phyloP scores from a whole-genome alignment of 92 coral and sea anemone species.

The Palythoa heliodiscus region DNA sequence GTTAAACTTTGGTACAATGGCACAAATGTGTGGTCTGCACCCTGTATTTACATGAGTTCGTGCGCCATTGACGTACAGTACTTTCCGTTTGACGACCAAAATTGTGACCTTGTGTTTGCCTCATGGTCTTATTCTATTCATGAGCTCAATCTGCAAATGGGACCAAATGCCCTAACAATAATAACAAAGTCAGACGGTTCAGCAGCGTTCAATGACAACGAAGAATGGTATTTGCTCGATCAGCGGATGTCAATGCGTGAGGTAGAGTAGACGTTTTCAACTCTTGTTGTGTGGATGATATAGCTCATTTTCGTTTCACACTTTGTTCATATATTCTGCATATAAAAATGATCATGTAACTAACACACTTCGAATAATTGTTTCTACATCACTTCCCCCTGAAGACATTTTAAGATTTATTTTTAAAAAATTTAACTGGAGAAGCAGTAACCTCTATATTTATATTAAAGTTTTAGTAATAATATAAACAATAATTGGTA shows the following conservation, averaged over 20 bases:
- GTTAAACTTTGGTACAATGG: constrained; percentile 40
- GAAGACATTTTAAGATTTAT: too few species aligned
- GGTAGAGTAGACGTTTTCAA: neutral
- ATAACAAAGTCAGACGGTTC: constrained; percentile 20
- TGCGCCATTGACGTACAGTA: constrained; percentile 38
- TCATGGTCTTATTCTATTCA: constrained; percentile 38
- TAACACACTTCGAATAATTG: too few species aligned
- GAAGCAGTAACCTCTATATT: too few species aligned
- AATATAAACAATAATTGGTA: too few species aligned
- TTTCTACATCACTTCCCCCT: too few species aligned
- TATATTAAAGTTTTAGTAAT: too few species aligned
- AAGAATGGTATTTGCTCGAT: constrained; percentile 35
- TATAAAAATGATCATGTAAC: neutral
- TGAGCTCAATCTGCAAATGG: constrained; percentile 32
- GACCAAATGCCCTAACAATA: constrained; percentile 8
- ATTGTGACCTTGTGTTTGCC: constrained; percentile 37
- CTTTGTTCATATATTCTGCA: neutral
- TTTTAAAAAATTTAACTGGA: too few species aligned
- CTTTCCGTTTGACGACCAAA: constrained; percentile 43
- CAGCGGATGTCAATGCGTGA: constrained; percentile 11
- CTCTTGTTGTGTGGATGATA: neutral
- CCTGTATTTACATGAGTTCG: constrained; percentile 30
- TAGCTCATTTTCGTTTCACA: too few species aligned
- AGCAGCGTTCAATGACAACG: constrained; percentile 31
- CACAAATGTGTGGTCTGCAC: constrained; percentile 46